Evolutionary conservation across 1,140 invertebrate species (phyloP).

Genomic region (Nomia melanderi): DNA sequence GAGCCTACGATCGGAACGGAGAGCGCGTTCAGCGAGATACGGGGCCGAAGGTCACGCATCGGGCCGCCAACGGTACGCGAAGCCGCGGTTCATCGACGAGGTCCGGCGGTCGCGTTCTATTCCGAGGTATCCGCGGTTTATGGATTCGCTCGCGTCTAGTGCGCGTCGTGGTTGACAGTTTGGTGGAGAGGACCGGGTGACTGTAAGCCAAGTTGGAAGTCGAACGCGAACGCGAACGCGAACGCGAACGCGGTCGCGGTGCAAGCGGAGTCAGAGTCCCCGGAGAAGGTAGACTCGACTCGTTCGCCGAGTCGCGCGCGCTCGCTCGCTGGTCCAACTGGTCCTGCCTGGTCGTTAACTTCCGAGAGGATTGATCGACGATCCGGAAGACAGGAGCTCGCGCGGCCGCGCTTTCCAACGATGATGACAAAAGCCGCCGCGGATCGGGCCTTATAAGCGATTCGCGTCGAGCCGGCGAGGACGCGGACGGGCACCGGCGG

Average conservation of each 20-base stretch:
- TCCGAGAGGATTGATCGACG: conserved; percentile 23
- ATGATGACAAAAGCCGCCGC: not conserved
- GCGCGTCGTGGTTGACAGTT: conserved; percentile 36
- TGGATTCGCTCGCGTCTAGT: not conserved
- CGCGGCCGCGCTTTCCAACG: not conserved
- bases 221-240: not conserved
- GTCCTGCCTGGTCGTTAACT: conserved; percentile 21
- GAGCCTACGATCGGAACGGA: not conserved
- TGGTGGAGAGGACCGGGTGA: not conserved
- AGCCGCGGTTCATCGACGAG: conserved; percentile 7
- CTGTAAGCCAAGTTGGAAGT: no score
- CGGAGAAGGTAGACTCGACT: not conserved
- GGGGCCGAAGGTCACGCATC: not conserved
- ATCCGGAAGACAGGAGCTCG: not conserved
- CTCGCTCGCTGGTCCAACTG: not conserved
- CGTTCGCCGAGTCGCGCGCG: not conserved
- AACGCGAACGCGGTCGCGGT: not conserved
- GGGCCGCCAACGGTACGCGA: not conserved
- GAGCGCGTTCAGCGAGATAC: conserved; percentile 1
- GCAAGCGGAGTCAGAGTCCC: not conserved
- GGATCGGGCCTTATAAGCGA: not conserved
- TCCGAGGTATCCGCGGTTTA: no score
- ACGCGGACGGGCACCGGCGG: no score
- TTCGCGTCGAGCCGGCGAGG: no score
- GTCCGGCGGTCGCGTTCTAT: conserved; percentile 15